A percentile compares a stretch with the other conserved stretches of the same genome.
Evolutionary conservation across 2,888 invertebrate genomes (phyloP).

Genomic region (Hofmannophila pseudospretella): DNA sequence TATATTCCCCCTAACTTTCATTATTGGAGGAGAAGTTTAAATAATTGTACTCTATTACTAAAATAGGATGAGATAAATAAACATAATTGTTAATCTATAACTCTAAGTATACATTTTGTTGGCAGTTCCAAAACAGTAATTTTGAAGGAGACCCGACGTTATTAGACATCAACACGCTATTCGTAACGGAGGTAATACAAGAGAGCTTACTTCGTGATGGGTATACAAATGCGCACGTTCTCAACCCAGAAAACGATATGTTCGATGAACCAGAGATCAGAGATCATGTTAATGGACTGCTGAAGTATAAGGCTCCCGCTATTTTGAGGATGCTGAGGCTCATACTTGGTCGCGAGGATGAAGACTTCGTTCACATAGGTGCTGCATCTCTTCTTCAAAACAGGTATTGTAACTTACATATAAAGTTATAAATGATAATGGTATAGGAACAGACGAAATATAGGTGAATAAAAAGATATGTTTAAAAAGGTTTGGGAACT

Average conservation of each 20-base stretch:
- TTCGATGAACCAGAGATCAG: constrained; percentile 42
- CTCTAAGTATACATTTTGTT: no score
- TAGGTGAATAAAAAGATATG: no score
- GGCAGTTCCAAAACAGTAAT: constrained; percentile 38
- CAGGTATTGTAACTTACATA: no score
- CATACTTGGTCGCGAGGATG: constrained; percentile 30
- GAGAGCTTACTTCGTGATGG: constrained; percentile 52
- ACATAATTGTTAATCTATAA: no score
- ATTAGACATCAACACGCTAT: constrained; percentile 53
- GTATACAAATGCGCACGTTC: constrained; percentile 25
- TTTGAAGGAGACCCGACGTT: constrained; percentile 27
- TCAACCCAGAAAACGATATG: constrained; percentile 33
- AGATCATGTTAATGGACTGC: constrained; percentile 35
- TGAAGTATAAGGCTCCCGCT: constrained; percentile 55
- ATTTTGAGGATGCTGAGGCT: constrained; percentile 47
- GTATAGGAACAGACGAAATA: no score
- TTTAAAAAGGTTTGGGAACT: no score
- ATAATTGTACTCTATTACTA: no score
- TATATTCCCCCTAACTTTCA: no score
- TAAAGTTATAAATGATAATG: no score
- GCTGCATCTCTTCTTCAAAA: constrained; percentile 36
- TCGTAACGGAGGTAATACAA: constrained; percentile 58
- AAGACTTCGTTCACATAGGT: constrained; percentile 43
- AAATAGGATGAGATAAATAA: no score
- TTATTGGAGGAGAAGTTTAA: no score